phyloP scores from a whole-genome alignment of 2,888 invertebrate genomes.

The Ophion obscuratus region DNA sequence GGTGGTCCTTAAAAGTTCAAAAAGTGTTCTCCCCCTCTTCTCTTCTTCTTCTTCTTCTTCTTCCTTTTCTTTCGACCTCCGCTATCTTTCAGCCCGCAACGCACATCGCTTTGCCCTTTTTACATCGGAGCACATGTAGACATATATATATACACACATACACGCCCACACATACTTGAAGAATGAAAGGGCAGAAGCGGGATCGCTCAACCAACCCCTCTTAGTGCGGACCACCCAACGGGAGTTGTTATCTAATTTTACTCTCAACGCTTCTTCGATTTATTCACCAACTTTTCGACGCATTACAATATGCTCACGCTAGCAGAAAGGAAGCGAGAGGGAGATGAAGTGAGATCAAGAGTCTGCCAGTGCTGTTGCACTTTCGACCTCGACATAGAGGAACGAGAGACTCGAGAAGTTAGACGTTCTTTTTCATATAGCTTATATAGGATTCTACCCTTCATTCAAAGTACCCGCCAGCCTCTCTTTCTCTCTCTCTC shows the following conservation, averaged over 20 bases:
- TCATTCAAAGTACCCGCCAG: neutral
- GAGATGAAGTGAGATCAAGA: constrained; percentile 55
- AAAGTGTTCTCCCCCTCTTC: constrained; percentile 65
- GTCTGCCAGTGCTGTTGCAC: constrained; percentile 40
- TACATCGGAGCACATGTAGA: constrained; percentile 44
- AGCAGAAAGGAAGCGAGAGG: constrained; percentile 71
- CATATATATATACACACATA: constrained; percentile 9
- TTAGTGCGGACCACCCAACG: constrained; percentile 72
- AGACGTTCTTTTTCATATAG: constrained; percentile 45
- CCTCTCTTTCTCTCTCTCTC: neutral
- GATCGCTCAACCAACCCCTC: constrained; percentile 59
- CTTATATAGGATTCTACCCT: constrained; percentile 23
- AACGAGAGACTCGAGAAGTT: constrained; percentile 34
- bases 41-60: constrained; percentile 60
- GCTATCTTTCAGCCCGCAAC: constrained; percentile 60
- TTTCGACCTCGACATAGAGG: constrained; percentile 39
- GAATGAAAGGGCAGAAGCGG: constrained; percentile 46
- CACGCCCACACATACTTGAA: constrained; percentile 5
- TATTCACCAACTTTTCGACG: constrained; percentile 84
- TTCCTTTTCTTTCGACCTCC: constrained; percentile 40
- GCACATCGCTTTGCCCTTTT: constrained; percentile 62
- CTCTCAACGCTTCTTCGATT: constrained; percentile 84
- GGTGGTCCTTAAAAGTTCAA: constrained; percentile 78
- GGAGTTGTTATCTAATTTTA: constrained; percentile 84
- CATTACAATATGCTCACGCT: constrained; percentile 83